These are phyloP conservation scores for Cettia cetti DNA, from an alignment of 2,113 vertebrate genomes.

Conservation along the genomic window DNA sequence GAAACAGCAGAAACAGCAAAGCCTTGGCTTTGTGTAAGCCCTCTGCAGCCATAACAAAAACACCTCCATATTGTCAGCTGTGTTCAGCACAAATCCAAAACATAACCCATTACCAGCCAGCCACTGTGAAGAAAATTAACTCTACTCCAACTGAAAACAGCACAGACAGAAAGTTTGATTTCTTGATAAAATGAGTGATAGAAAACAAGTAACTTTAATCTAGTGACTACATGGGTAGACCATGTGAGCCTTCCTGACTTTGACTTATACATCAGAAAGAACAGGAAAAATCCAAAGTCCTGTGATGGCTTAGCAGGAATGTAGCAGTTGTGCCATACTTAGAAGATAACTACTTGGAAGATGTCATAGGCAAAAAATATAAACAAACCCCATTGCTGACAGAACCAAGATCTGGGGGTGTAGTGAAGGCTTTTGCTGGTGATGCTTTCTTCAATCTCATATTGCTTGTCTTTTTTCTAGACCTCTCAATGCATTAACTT, in stretches of 20 bases:
- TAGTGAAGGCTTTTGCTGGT: neutral
- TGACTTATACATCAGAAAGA: neutral
- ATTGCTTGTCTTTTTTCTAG: accelerated
- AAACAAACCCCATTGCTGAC: neutral
- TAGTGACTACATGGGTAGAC: neutral
- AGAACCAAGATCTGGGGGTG: neutral
- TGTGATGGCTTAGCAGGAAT: neutral
- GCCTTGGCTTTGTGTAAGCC: neutral
- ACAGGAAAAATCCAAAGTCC: neutral
- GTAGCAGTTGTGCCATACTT: neutral
- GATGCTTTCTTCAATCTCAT: neutral
- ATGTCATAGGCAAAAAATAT: neutral
- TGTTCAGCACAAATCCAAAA: neutral
- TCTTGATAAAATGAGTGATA: neutral
- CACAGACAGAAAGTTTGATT: neutral
- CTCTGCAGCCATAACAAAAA: neutral
- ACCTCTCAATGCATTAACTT: neutral
- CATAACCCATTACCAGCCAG: too few species aligned
- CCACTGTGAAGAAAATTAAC: neutral
- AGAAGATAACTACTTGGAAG: neutral
- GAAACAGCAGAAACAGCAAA: neutral
- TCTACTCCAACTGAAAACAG: neutral
- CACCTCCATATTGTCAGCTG: neutral
- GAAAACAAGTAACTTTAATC: neutral
- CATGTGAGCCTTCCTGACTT: neutral